Evolutionary conservation across 2,113 vertebrate species (phyloP), one percentile per base, ranked within the genome.

Genomic region (Sarotherodon lohbergeri): DNA sequence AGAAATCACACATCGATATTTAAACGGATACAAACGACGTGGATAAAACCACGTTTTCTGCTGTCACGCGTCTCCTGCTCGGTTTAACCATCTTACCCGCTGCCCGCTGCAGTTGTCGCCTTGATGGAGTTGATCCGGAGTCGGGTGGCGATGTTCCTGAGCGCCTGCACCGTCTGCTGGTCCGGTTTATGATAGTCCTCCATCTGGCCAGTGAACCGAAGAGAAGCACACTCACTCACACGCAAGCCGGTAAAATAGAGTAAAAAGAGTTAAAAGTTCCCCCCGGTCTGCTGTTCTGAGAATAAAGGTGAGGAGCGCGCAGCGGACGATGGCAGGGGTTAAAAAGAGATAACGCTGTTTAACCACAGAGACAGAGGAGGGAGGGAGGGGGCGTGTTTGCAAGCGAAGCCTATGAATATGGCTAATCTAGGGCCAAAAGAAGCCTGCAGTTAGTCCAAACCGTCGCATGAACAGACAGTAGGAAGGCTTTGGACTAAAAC

Each of bases 181-280:
- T 99, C 98, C 36, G 98, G 98, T 89, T 98, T 99, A 88, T 98
- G 98, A 87, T 98, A 99, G 92, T 97, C 97, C 94, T 98, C 98
- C 98, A 98, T 98, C 90, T 92, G 89, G 43, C 76, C 80, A 86
- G 81, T 81, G 66, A 68, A 86, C 57, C 24, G 29, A 41, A 73
- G 63, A 36, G 82, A 36, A 87, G 55, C 66, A 11, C 83, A 82
- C 85, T 52, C 83, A 43, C 83, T 24, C 61, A 87, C 86, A 78
- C 92, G 68, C 63, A 13, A 78, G 36, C 11, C 13, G 59, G 43
- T 82, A 48, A 13, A 91, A 71, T 32, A 7, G 13, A 89, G 82
- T 52, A 10, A 92, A 90, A 78, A 50, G 85, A 92, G 90, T 91
- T 91, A 93, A 94, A 90, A 84, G 81, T 66, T 46, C 1, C 27